Evolutionary conservation across 64 coral and sea anemone species (phyloP).

Genomic region (Stichodactyla helianthus): DNA sequence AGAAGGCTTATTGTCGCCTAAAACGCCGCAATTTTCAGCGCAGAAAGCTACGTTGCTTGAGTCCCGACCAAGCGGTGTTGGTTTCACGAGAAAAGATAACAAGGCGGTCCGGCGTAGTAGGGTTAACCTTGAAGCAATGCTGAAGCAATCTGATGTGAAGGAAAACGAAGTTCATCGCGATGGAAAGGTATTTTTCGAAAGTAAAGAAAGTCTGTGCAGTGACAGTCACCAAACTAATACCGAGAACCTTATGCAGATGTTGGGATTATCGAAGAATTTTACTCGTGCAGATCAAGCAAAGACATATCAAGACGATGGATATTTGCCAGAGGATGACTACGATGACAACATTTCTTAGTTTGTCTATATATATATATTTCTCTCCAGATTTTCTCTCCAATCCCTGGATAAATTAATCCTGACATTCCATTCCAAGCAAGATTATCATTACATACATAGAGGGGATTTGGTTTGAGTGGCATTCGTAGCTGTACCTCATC

Average conservation of each 20-base stretch:
- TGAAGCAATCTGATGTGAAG: neutral
- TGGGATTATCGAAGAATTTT: neutral
- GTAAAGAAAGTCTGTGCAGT: neutral
- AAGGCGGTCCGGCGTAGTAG: neutral
- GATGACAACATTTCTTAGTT: neutral
- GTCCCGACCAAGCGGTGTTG: neutral
- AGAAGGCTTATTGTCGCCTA: neutral
- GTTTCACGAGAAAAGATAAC: neutral
- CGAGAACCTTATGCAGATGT: neutral
- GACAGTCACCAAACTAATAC: neutral
- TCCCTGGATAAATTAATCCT: neutral
- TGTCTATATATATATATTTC: neutral
- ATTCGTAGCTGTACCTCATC: too few species aligned
- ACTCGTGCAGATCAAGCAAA: neutral
- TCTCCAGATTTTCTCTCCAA: too few species aligned
- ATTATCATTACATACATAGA: too few species aligned
- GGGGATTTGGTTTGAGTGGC: too few species aligned
- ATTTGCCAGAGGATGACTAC: neutral
- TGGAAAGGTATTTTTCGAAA: neutral
- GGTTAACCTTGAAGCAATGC: neutral
- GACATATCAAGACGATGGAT: neutral
- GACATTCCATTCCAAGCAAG: neutral
- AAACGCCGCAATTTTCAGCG: neutral
- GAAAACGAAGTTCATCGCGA: neutral
- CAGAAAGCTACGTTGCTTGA: neutral